Evolutionary conservation across 2,888 invertebrate species (phyloP), one percentile per base, ranked within the genome.

Genomic region (Sepioteuthis lessoniana): DNA sequence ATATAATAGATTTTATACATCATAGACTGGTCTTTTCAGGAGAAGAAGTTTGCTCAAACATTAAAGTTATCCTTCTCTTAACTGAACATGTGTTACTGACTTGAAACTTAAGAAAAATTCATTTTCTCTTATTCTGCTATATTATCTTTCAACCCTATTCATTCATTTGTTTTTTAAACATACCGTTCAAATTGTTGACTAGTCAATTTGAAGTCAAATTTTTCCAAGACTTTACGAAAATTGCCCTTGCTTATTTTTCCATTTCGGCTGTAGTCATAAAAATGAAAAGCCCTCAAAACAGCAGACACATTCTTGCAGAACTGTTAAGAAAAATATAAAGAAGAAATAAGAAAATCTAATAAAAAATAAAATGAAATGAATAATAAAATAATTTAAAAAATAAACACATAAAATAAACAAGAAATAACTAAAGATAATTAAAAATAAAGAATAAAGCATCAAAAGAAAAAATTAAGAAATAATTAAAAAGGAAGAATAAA

Each of bases 251-350:
- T 97, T 47, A 97, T 96, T 76, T 96, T 96, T 7, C 97, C 97
- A 95, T 97, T 97, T 94, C 96, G 95, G 95, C 97, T 97, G 95
- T 97, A 97, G 95, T 97, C 97, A 96, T 96, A 97, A 94, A 97
- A 94, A 93, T 96, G 96, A 94, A 97, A 94, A n/a, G 96, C 96
- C 94, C 96, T 96, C 90, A 96, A 95, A 19, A 97, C 96, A 31
- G 96, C 95, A 94, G 96, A 96, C 94, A 97, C 93, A 94, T 97
- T 96, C n/a, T 95, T 94, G 60, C 95, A 95, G 94, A 96, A 91
- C 95, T 95, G 94, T 19, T 47, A 31, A 13, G n/a, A 35, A 19
- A 35, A 90, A 37, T 16, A n/a, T 0, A n/a, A 90, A 21, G 19
- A 0, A 90, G 25, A 35, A 25, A 90, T 7, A 38, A 90, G 31